phyloP scores from a whole-genome alignment of 2,113 vertebrate species.

The Mellivora capensis region DNA sequence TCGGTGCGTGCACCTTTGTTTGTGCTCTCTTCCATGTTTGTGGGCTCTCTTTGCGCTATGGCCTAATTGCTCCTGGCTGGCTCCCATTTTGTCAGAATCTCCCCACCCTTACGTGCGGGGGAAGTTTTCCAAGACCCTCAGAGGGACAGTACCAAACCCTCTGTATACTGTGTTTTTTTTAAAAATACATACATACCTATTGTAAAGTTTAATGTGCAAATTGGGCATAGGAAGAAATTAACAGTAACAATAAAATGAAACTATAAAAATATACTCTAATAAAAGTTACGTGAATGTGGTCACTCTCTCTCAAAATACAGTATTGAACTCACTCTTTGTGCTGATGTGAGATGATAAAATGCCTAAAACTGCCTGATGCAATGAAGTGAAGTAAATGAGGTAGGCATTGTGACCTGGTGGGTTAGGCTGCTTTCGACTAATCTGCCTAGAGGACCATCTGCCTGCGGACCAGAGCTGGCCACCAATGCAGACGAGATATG shows the following conservation, averaged over 20 bases:
- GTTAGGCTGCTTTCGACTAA: background rate
- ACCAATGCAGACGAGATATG: background rate
- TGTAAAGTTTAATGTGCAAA: background rate
- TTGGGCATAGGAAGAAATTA: background rate
- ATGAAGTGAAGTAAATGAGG: background rate
- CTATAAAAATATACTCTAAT: background rate
- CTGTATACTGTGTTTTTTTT: background rate
- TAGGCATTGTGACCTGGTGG: background rate
- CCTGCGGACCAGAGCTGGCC: no score
- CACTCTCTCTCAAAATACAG: background rate
- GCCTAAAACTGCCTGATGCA: background rate
- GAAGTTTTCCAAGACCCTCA: background rate
- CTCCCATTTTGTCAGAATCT: background rate
- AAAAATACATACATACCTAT: background rate
- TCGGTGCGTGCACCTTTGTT: background rate
- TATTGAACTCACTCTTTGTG: background rate
- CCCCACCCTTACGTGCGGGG: background rate
- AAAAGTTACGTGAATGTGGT: background rate
- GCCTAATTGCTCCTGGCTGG: background rate
- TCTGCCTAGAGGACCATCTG: background rate
- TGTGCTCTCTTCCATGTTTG: background rate
- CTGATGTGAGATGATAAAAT: background rate
- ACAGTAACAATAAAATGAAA: background rate
- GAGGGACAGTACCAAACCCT: background rate
- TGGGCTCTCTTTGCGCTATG: no score